phyloP scores from a whole-genome alignment of 1,140 invertebrate species.

The Trachelipus rathkii region DNA sequence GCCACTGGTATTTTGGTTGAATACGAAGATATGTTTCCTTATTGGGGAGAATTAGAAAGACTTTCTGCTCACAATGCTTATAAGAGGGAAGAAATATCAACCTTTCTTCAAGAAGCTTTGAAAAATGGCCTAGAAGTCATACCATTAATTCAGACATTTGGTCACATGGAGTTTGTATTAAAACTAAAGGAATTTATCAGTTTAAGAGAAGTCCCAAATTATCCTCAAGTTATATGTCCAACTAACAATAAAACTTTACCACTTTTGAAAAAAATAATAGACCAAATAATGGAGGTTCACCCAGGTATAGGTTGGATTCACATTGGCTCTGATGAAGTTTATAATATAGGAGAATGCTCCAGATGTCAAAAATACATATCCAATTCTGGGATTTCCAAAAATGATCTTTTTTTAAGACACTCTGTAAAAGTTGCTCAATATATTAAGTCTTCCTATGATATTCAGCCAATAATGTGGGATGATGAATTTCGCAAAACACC shows the following conservation, averaged over 20 bases:
- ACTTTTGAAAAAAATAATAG: slow-evolving; percentile 72
- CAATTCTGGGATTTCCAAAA: slow-evolving; percentile 49
- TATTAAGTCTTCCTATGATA: slow-evolving; percentile 51
- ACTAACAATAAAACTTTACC: slow-evolving; percentile 65
- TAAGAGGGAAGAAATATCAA: slow-evolving; percentile 61
- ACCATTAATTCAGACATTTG: slow-evolving; percentile 91
- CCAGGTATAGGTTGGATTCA: slow-evolving; percentile 55
- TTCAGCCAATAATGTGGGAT: slow-evolving; percentile 80
- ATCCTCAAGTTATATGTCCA: slow-evolving; percentile 79
- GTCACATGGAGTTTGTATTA: slow-evolving; percentile 85
- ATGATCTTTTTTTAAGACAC: slow-evolving; percentile 48
- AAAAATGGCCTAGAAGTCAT: slow-evolving; percentile 71
- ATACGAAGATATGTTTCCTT: slow-evolving; percentile 98
- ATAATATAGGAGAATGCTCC: slow-evolving; percentile 72
- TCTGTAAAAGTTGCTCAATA: slow-evolving; percentile 51
- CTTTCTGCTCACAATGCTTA: slow-evolving; percentile 75
- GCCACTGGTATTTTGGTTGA: slow-evolving; percentile 69
- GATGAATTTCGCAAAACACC: slow-evolving; percentile 79
- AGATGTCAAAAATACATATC: slow-evolving; percentile 60
- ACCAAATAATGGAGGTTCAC: slow-evolving; percentile 64
- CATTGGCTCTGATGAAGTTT: slow-evolving; percentile 62
- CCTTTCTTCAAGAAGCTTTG: slow-evolving; percentile 62
- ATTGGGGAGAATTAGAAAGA: slow-evolving; percentile 61
- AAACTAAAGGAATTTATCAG: slow-evolving; percentile 72
- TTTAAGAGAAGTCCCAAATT: slow-evolving; percentile 69